Percentiles rank a stretch among this genome's conserved stretches.
phyloP scores from a whole-genome alignment of 2,113 vertebrate genomes.

The Ifrita kowaldi region DNA sequence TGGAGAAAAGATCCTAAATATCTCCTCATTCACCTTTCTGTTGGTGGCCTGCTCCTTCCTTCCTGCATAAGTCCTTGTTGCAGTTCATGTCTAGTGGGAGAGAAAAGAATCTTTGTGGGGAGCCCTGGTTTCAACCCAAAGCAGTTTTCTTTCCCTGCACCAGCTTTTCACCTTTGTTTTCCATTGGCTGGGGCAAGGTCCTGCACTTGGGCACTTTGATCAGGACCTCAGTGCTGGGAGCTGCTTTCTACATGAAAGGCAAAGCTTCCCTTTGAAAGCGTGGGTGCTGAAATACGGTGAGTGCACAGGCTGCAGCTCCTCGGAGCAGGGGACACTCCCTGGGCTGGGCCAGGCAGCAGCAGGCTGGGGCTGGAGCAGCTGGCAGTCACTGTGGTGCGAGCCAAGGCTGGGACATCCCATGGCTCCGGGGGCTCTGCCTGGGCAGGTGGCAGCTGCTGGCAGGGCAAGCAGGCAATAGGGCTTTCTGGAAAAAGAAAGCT shows the following conservation, averaged over 20 bases:
- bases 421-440: not conserved
- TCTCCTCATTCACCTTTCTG: not conserved
- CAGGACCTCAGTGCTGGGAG: not conserved
- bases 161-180: not conserved
- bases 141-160: not conserved
- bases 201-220: not conserved
- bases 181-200: not conserved
- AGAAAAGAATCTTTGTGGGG: not conserved
- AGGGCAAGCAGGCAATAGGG: not conserved
- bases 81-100: not conserved
- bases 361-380: not conserved
- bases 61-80: not conserved
- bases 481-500: not conserved
- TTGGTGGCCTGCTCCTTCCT: not conserved
- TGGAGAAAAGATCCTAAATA: not conserved
- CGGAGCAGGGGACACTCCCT: fast-evolving
- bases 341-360: not conserved
- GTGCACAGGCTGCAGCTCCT: not conserved
- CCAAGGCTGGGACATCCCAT: not conserved
- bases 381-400: fast-evolving
- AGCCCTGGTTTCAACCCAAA: not conserved
- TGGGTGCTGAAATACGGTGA: fast-evolving
- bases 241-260: not conserved
- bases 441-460: not conserved
- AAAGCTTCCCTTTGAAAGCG: not conserved